Evolutionary conservation across 2,888 invertebrate species (phyloP), one percentile per base, ranked within the genome.

Genomic region (Resseliella maxima): DNA sequence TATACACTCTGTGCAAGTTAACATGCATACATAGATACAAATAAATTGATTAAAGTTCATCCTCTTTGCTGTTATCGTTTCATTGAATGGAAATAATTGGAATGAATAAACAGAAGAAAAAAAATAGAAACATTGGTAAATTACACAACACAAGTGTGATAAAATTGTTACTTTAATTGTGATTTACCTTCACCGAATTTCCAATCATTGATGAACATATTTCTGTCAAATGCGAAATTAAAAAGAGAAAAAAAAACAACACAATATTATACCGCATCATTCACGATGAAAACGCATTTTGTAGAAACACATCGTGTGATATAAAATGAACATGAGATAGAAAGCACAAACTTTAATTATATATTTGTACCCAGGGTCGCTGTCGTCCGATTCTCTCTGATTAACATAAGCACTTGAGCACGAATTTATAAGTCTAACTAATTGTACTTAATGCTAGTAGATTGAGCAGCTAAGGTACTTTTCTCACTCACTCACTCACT

Each of bases 111-210:
- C 3, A 24, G 24, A 24, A 59, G 24, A 1, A 24, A 3, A 24
- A 59, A 59, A 6, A 59, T 24, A 24, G 12, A 59, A 24, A 59
- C 10, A 50, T 50, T 18, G n/a, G 3, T 5, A 1, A n/a, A 59
- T 59, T 50, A 59, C 1, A 59, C 24, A 2, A 15, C 59, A 24
- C 5, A 59, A 1, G 59, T 24, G n/a, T 24, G 24, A 59, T 59
- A 59, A 24, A 59, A 41, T n/a, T n/a, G n/a, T n/a, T 50, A 50
- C 2, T 8, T n/a, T 0, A 59, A 6, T 24, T 3, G 5, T 59
- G n/a, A 24, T 59, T 24, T 59, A 72, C 72, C 72, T 72, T 72
- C 72, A 72, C 72, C 72, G 72, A 27, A 72, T 72, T 72, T 72
- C 15, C 59, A 24, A 59, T 59, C 2, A 27, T 50, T 50, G 24